Conservation (phyloP, 2,113 vertebrate species). For the Oncorhynchus clarkii region DNA sequence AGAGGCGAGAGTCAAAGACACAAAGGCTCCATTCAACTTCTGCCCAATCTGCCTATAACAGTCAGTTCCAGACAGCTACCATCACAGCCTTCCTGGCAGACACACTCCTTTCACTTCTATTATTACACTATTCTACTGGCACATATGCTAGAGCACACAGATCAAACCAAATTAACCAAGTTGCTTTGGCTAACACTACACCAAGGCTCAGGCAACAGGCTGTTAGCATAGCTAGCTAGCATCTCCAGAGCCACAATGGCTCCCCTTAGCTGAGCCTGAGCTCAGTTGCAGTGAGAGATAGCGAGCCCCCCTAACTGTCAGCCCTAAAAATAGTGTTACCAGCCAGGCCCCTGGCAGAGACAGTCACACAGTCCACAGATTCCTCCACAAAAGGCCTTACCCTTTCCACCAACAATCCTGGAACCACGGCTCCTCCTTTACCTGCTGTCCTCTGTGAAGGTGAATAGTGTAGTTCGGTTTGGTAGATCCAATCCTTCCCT, state of each 20-base stretch:
- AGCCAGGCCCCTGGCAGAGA: conserved; percentile 19
- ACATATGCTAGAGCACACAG: not conserved
- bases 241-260: not conserved
- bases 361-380: conserved; percentile 17
- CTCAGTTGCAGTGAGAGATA: conserved; percentile 10
- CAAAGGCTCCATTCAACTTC: conserved; percentile 13
- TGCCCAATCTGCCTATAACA: not conserved
- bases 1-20: conserved; percentile 1
- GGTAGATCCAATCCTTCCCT: conserved; percentile 28
- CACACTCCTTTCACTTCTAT: not conserved
- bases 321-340: conserved; percentile 65
- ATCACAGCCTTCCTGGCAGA: not conserved
- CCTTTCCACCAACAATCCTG: not conserved
- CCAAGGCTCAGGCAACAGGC: not conserved
- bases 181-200: not conserved
- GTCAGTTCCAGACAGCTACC: conserved; percentile 1
- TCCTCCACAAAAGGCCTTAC: not conserved
- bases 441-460: conserved; percentile 37
- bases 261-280: conserved; percentile 28
- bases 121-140: not conserved
- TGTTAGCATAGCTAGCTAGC: not conserved
- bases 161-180: not conserved
- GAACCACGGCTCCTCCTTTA: conserved; percentile 23
- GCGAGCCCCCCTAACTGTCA: conserved; percentile 6
- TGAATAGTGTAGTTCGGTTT: not conserved